Base-by-base conservation (phyloP, 2,113 vertebrate species). In the Physeter macrocephalus region DNA sequence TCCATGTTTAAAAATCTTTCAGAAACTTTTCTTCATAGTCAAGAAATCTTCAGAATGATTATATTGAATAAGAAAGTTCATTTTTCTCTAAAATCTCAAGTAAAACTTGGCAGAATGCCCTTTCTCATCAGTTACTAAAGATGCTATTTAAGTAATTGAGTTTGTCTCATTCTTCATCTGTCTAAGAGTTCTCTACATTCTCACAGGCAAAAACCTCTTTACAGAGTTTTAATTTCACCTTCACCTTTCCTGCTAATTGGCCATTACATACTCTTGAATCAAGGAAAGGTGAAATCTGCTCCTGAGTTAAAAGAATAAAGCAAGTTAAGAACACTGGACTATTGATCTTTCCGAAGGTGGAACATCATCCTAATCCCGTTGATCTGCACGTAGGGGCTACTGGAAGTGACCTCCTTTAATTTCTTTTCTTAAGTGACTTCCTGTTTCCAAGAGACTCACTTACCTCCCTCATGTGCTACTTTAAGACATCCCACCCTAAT, bases 331-430 rank as follows among this genome's bases (percentile, higher is more conserved):
- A 62, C 36, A 86, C 88, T 54, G 66, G 11, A 74, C 43, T 90
- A 49, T 41, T 97, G 95, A 96, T 97, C 91, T 95, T 97, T 92
- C 57, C 66, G 11, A 95, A 94, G 90, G 96, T 8, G 85, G n/a
- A 95, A 66, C 17, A 36, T 75, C 8, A 72, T 46, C 64, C 84
- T 95, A 43, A 94, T 90, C 49, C 90, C 62, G 36, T 49, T 88
- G 94, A 90, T 95, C 64, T 95, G 82, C 11, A 29, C 69, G 57
- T 95, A 27, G 75, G 71, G 57, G 57, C 8, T 97, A n/a, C 41
- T 15, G 86, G 86, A 94, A 54, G 84, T 74, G 69, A 91, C 75
- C 52, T 94, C 49, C 72, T 92, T 96, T 93, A 96, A 80, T 80
- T 86, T 95, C 77, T 13, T 57, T 23, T 39, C 83, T 86, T 62